phyloP scores from a whole-genome alignment of 2,888 invertebrate genomes.

The Epicampocera succincta region DNA sequence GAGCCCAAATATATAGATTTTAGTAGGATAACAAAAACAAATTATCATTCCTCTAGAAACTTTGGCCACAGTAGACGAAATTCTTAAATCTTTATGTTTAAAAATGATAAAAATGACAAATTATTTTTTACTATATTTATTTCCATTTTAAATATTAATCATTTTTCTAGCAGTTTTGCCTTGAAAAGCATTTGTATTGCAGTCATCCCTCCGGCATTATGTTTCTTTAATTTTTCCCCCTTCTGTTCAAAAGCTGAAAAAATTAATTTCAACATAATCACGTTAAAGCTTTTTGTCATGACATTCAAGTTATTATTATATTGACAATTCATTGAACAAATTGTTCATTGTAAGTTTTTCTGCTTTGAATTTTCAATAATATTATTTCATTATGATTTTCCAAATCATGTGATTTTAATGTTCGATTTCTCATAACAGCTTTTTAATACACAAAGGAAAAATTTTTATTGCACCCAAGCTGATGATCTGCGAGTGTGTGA shows the following conservation, averaged over 20 bases:
- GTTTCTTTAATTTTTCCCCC: background rate
- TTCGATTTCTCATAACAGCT: constrained; percentile 7
- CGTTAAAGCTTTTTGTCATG: constrained; percentile 18
- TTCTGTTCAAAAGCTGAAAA: background rate
- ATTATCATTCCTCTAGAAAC: too few species aligned
- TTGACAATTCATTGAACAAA: constrained; percentile 53
- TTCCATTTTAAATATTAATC: too few species aligned
- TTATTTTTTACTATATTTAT: too few species aligned
- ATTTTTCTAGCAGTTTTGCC: too few species aligned
- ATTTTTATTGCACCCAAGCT: too few species aligned
- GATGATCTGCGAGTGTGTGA: background rate
- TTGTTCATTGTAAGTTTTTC: constrained; percentile 10
- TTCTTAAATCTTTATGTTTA: too few species aligned
- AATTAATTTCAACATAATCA: constrained; percentile 23
- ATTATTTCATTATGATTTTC: constrained; percentile 61
- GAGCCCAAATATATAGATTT: too few species aligned
- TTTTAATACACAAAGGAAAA: constrained; percentile 54
- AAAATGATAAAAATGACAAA: too few species aligned
- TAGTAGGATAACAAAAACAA: too few species aligned
- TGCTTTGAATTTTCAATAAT: constrained; percentile 30
- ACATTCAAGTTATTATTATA: constrained; percentile 10
- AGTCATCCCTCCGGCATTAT: background rate
- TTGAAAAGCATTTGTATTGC: too few species aligned
- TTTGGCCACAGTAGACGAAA: too few species aligned
- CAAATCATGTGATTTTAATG: constrained; percentile 54